Conservation (phyloP, 2,888 invertebrate species). For the Acrobasis repandana region DNA sequence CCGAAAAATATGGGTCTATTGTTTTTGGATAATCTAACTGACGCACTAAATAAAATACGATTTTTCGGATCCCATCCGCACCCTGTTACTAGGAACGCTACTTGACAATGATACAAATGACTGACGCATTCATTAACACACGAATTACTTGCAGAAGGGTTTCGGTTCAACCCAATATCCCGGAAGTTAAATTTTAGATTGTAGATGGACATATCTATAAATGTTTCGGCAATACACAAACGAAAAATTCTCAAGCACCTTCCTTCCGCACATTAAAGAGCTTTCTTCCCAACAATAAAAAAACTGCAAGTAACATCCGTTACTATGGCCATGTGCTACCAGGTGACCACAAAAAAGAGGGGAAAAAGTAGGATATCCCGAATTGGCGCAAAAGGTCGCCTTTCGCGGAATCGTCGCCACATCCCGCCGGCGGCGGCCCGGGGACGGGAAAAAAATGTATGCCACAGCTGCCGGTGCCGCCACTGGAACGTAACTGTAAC, state of each 20-base stretch:
- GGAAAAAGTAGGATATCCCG: conserved; percentile 13
- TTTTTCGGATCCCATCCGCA: too few species aligned
- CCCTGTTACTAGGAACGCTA: too few species aligned
- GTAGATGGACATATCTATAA: neutral
- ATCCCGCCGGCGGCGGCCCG: neutral
- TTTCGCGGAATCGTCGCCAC: conserved; percentile 3
- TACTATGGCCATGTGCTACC: conserved; percentile 1
- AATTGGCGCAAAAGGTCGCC: conserved; percentile 2
- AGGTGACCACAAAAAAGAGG: conserved; percentile 14
- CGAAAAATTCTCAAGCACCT: neutral
- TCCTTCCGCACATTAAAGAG: neutral
- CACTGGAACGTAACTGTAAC: neutral
- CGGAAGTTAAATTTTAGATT: too few species aligned
- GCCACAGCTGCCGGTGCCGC: conserved; percentile 4
- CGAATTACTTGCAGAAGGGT: too few species aligned
- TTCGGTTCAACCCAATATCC: too few species aligned
- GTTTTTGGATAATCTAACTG: too few species aligned
- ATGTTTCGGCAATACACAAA: neutral
- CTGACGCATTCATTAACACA: too few species aligned
- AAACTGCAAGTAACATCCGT: conserved; percentile 1
- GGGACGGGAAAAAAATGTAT: neutral
- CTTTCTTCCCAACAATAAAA: neutral
- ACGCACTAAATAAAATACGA: too few species aligned
- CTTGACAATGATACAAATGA: too few species aligned
- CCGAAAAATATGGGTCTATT: too few species aligned